phyloP scores from a whole-genome alignment of 2,113 vertebrate genomes.

The Oncorhynchus mykiss region DNA sequence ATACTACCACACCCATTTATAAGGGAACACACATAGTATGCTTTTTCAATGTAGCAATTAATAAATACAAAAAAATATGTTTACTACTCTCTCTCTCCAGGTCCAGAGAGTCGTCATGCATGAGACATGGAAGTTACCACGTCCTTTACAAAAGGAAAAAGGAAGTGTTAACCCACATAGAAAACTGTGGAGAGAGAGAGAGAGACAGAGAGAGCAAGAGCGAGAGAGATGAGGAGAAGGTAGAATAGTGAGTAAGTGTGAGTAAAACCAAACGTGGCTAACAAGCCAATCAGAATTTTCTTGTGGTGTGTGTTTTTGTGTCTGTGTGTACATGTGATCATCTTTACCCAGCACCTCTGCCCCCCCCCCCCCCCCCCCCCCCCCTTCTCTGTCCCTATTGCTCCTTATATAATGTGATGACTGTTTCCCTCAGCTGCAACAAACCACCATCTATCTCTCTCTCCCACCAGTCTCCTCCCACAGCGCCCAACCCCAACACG shows the following conservation, averaged over 20 bases:
- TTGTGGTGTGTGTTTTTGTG: not conserved
- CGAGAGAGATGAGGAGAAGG: not conserved
- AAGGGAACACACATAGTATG: not conserved
- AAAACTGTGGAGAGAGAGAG: constrained; percentile 15
- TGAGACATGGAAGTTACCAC: constrained; percentile 15
- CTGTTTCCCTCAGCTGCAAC: constrained; percentile 28
- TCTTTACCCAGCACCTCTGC: constrained; percentile 9
- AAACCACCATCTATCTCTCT: constrained; percentile 7
- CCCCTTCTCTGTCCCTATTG: constrained; percentile 1
- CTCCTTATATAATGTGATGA: constrained; percentile 37
- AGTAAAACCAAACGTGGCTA: not conserved
- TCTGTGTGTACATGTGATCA: constrained; percentile 7
- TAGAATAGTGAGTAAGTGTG: not conserved
- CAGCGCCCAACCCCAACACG: constrained; percentile 10
- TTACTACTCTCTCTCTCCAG: not conserved
- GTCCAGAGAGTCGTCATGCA: not conserved
- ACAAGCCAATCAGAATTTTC: constrained; percentile 16
- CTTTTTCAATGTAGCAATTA: not conserved
- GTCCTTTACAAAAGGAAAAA: constrained; percentile 11
- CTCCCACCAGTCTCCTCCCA: not conserved
- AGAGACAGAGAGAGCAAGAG: constrained; percentile 7
- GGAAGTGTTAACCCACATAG: not conserved
- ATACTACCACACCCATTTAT: not conserved
- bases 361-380: not conserved
- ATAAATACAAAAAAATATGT: no score